Percentiles rank a stretch among this genome's conserved stretches.
phyloP scores from a whole-genome alignment of 1,140 invertebrate species.

The Trissolcus basalis region DNA sequence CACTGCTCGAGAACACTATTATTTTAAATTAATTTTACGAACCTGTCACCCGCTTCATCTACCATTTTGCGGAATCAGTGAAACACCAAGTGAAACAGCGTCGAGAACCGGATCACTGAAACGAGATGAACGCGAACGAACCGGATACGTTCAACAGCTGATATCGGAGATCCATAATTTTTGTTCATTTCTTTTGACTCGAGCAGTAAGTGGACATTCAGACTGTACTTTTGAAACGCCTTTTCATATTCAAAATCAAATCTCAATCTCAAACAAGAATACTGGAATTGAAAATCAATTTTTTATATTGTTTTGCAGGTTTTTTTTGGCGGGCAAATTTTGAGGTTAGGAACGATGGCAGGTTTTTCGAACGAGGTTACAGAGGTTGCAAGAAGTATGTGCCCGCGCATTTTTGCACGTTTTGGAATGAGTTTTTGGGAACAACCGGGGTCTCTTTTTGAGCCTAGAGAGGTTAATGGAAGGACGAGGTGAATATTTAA shows the following conservation, averaged over 20 bases:
- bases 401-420: conserved; percentile 22
- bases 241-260: no score
- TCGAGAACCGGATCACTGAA: conserved; percentile 10
- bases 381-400: no score
- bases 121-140: conserved; percentile 42
- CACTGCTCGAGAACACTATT: not conserved
- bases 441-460: not conserved
- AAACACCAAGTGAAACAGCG: conserved; percentile 57
- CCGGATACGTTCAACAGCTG: conserved; percentile 69
- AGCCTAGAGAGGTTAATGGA: not conserved
- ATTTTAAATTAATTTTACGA: conserved; percentile 58
- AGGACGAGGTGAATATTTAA: conserved; percentile 18
- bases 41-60: conserved; percentile 76
- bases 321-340: not conserved
- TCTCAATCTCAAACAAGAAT: no score
- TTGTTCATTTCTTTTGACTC: conserved; percentile 31
- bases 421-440: conserved; percentile 2
- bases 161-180: conserved; percentile 24
- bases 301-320: not conserved
- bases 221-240: no score
- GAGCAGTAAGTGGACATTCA: conserved; percentile 7
- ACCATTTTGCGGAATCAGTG: conserved; percentile 73
- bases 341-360: no score
- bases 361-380: no score
- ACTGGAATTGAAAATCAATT: not conserved